Conservation (phyloP, 2,797 vertebrate species). For the Rhabdomys pumilio region DNA sequence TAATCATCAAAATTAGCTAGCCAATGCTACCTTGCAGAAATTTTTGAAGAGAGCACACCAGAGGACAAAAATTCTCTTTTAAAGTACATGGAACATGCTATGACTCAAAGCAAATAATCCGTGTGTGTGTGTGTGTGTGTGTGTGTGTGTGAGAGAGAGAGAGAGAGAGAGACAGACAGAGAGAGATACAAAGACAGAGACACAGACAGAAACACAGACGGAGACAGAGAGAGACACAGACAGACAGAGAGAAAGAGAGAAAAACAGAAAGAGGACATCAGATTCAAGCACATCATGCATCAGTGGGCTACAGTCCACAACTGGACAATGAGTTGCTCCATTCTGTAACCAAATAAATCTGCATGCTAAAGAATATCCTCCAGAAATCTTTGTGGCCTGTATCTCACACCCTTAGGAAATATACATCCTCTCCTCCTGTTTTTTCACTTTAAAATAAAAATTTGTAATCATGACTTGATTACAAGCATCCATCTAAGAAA, state of each 20-base stretch:
- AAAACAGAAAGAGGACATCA: neutral
- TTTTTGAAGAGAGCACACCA: neutral
- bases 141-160: no score
- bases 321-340: neutral
- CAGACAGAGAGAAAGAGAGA: neutral
- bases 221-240: no score
- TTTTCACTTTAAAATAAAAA: conserved; percentile 57
- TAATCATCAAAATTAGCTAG: conserved; percentile 50
- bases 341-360: conserved; percentile 11
- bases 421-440: neutral
- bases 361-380: neutral
- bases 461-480: conserved; percentile 32
- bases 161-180: no score
- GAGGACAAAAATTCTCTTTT: neutral
- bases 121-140: neutral
- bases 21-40: conserved; percentile 26
- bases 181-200: neutral
- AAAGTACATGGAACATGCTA: conserved; percentile 19
- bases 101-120: conserved; percentile 61
- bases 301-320: neutral
- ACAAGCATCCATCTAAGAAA: conserved; percentile 43
- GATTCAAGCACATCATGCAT: neutral
- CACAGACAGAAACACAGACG: neutral
- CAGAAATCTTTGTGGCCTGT: neutral
- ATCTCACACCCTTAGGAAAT: conserved; percentile 32